A percentile compares a stretch with the other conserved stretches of the same genome.
phyloP scores from a whole-genome alignment of 2,113 vertebrate species.

The Gnathonemus longibarbis region DNA sequence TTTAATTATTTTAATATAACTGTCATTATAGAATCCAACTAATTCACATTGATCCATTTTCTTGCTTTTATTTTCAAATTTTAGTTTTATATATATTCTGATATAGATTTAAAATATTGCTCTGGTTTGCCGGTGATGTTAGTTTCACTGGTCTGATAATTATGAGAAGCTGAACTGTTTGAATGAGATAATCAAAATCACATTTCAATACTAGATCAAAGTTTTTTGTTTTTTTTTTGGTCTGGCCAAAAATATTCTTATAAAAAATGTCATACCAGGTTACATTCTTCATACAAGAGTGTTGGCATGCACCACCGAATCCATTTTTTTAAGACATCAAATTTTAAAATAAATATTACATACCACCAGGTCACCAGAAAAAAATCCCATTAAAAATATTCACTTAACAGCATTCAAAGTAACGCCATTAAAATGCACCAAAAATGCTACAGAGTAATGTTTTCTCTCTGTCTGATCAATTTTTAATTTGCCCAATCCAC shows the following conservation, averaged over 20 bases:
- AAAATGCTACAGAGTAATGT: conserved; percentile 64
- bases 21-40: background rate
- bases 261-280: background rate
- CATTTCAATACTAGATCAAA: background rate
- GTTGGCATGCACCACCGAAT: background rate
- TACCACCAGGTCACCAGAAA: background rate
- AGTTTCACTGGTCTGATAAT: background rate
- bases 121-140: background rate
- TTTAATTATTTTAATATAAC: background rate
- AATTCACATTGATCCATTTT: background rate
- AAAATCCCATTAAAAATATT: background rate
- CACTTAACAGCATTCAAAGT: conserved; percentile 39
- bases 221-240: background rate
- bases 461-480: conserved; percentile 67
- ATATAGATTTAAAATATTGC: background rate
- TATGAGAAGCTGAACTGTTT: background rate
- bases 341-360: background rate
- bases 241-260: background rate
- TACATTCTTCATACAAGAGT: background rate
- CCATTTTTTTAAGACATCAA: background rate
- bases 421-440: conserved; percentile 50
- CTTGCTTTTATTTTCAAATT: background rate
- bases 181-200: background rate
- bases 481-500: conserved; percentile 67
- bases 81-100: background rate